Percentiles rank a stretch among this genome's conserved stretches.
These are phyloP conservation scores for Xiphias gladius DNA, from an alignment of 2,113 vertebrate genomes.

Conservation along the genomic window DNA sequence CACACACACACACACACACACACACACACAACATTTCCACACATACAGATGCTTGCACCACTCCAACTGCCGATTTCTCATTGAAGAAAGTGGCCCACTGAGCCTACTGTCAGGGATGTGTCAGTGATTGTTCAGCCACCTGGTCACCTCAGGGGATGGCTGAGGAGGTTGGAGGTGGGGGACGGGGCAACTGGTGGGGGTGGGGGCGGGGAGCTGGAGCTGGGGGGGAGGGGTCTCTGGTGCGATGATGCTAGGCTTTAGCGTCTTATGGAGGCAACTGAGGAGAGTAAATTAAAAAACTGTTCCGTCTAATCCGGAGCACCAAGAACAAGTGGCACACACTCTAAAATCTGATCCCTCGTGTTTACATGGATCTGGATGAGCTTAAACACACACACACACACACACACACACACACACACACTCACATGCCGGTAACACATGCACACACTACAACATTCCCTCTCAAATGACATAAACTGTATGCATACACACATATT, in stretches of 20 bases:
- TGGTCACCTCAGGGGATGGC: constrained; percentile 57
- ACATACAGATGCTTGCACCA: constrained; percentile 12
- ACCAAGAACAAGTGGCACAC: constrained; percentile 77
- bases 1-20: constrained; percentile 40
- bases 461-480: constrained; percentile 34
- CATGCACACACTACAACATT: constrained; percentile 25
- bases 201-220: background rate
- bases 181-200: background rate
- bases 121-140: constrained; percentile 71
- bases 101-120: constrained; percentile 55
- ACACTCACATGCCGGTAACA: constrained; percentile 25
- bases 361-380: constrained; percentile 73
- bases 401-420: constrained; percentile 43
- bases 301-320: constrained; percentile 77
- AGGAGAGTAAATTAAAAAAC: constrained; percentile 81
- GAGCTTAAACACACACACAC: constrained; percentile 62
- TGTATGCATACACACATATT: constrained; percentile 31
- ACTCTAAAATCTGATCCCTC: constrained; percentile 74
- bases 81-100: constrained; percentile 77
- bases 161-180: constrained; percentile 9
- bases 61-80: constrained; percentile 48
- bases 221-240: background rate
- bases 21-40: constrained; percentile 28
- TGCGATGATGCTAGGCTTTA: constrained; percentile 43
- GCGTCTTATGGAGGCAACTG: constrained; percentile 65